Percentiles rank a stretch among this genome's conserved stretches.
phyloP scores from a whole-genome alignment of 1,140 invertebrate genomes.

The Drosophila hydei region DNA sequence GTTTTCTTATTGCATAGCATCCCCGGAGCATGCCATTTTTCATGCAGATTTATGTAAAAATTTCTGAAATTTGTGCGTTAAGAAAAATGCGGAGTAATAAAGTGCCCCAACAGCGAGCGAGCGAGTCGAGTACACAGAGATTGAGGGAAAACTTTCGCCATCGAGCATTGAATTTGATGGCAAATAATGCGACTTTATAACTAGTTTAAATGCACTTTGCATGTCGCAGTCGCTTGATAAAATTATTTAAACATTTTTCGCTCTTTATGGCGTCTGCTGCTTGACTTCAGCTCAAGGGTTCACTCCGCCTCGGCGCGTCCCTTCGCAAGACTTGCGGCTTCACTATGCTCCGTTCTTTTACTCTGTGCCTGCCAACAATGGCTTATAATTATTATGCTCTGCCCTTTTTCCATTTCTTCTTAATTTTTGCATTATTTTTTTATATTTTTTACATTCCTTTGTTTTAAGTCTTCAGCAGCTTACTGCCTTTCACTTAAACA shows the following conservation, averaged over 20 bases:
- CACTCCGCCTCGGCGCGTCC: neutral
- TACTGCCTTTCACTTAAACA: slow-evolving; percentile 32
- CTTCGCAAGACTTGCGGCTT: slow-evolving; percentile 12
- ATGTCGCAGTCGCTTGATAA: slow-evolving; percentile 73
- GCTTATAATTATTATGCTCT: slow-evolving; percentile 65
- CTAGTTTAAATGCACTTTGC: slow-evolving; percentile 79
- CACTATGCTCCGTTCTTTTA: slow-evolving; percentile 44
- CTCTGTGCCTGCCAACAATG: slow-evolving; percentile 68
- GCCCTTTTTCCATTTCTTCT: slow-evolving; percentile 24
- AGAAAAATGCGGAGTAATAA: slow-evolving; percentile 56
- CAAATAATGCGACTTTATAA: slow-evolving; percentile 80
- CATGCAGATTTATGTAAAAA: slow-evolving; percentile 77
- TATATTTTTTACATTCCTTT: slow-evolving; percentile 14
- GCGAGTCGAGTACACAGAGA: slow-evolving; percentile 24
- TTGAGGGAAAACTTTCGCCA: slow-evolving; percentile 42
- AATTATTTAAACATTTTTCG: slow-evolving; percentile 53
- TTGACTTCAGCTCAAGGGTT: slow-evolving; percentile 53
- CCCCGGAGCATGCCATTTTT: slow-evolving; percentile 58
- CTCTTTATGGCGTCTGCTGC: slow-evolving; percentile 27
- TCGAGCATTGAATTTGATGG: slow-evolving; percentile 71
- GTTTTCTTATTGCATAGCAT: slow-evolving; percentile 9
- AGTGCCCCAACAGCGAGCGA: slow-evolving; percentile 11
- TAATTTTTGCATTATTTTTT: slow-evolving; percentile 14
- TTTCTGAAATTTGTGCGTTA: slow-evolving; percentile 57
- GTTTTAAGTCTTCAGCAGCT: slow-evolving; percentile 30